Conservation (phyloP, 2,888 invertebrate genomes). For the Rhodophaea formosa region DNA sequence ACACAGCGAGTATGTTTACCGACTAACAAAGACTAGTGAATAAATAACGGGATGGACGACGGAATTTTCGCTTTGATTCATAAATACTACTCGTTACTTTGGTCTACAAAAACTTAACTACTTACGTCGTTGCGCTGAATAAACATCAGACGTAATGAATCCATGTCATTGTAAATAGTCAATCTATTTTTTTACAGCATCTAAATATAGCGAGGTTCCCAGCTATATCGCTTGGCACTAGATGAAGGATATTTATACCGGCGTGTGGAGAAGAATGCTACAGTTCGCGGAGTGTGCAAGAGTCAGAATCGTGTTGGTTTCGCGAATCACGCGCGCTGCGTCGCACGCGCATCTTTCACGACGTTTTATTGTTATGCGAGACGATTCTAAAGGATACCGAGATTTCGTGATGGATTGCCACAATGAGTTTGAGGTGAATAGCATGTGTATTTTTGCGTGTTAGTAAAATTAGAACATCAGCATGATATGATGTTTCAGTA, state of each 20-base stretch:
- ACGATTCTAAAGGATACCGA: constrained; percentile 53
- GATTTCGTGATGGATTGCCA: constrained; percentile 71
- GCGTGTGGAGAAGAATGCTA: constrained; percentile 55
- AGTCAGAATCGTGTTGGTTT: constrained; percentile 41
- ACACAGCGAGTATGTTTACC: too few relatives aligned
- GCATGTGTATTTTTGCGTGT: background rate
- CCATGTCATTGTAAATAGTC: background rate
- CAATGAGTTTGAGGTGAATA: constrained; percentile 70
- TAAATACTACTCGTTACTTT: background rate
- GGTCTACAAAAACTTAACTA: background rate
- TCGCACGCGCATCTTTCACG: constrained; percentile 35
- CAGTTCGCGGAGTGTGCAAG: constrained; percentile 57
- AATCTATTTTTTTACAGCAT: constrained; percentile 12
- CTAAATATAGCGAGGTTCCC: constrained; percentile 54
- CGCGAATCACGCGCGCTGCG: constrained; percentile 34
- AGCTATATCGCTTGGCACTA: constrained; percentile 60
- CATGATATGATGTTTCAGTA: too few relatives aligned
- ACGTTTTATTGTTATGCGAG: constrained; percentile 50
- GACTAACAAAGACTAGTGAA: too few relatives aligned
- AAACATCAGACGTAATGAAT: background rate
- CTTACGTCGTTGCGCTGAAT: background rate
- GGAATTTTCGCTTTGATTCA: too few relatives aligned
- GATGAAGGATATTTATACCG: constrained; percentile 69
- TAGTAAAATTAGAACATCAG: too few relatives aligned
- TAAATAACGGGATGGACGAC: too few relatives aligned